Evolutionary conservation across 35 echinoderm and acorn worm genomes (phyloP).

Genomic region (Ptychodera flava): DNA sequence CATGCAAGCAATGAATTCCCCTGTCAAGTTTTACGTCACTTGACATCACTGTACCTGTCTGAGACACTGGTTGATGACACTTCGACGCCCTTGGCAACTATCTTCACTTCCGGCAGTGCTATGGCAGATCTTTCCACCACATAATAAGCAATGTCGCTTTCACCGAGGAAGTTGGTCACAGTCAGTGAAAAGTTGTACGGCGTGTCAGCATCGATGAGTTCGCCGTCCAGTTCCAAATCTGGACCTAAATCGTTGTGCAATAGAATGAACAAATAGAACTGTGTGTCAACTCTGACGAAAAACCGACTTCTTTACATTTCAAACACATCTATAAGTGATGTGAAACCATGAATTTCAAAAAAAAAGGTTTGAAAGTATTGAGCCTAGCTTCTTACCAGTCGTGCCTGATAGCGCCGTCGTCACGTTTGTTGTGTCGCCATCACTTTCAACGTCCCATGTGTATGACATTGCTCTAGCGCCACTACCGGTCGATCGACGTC

Average conservation of each 20-base stretch:
- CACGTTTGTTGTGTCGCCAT: slow-evolving; percentile 32
- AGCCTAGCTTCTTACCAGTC: no score
- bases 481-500: slow-evolving; percentile 61
- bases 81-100: slow-evolving; percentile 46
- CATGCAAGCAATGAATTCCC: no score
- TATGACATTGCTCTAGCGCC: slow-evolving; percentile 61
- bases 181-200: slow-evolving; percentile 57
- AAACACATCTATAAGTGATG: no score
- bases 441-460: slow-evolving; percentile 54
- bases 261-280: no score
- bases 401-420: no score
- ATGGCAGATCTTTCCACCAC: slow-evolving; percentile 44
- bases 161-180: slow-evolving; percentile 83
- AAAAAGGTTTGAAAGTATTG: no score
- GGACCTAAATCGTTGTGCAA: not conserved
- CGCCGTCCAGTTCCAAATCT: slow-evolving; percentile 44
- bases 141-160: slow-evolving; percentile 30
- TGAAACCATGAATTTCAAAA: no score
- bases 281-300: no score
- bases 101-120: slow-evolving; percentile 64
- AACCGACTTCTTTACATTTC: no score
- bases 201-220: slow-evolving; percentile 44
- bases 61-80: slow-evolving; percentile 39
- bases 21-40: no score
- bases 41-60: no score